Conservation (phyloP, 2,113 vertebrate genomes). For the Lota lota region DNA sequence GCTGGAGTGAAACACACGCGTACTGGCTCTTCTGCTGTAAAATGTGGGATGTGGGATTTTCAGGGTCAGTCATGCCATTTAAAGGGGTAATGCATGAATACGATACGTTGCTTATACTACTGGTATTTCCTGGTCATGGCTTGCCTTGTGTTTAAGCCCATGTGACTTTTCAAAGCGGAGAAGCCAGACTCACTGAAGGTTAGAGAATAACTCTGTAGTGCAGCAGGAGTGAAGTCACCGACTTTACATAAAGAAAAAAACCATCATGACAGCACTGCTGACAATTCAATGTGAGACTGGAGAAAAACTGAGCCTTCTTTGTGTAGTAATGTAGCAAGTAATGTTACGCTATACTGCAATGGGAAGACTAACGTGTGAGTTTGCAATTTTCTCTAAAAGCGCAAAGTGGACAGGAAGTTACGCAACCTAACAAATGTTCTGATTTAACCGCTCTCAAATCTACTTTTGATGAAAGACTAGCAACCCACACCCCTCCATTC, state of each 20-base stretch:
- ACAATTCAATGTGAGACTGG: constrained; percentile 47
- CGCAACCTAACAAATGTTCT: constrained; percentile 38
- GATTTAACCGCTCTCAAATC: constrained; percentile 28
- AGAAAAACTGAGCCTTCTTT: constrained; percentile 26
- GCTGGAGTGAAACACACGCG: constrained; percentile 89
- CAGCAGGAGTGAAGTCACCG: constrained; percentile 54
- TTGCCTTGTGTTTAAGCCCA: constrained; percentile 56
- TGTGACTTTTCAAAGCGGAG: constrained; percentile 56
- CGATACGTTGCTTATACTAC: constrained; percentile 71
- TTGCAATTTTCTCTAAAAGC: constrained; percentile 55
- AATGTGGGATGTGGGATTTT: constrained; percentile 90
- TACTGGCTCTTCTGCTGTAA: constrained; percentile 87
- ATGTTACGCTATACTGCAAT: constrained; percentile 43
- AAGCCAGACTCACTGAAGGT: constrained; percentile 63
- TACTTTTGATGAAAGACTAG: constrained; percentile 35
- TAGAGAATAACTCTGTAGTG: constrained; percentile 53
- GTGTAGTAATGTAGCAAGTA: constrained; percentile 31
- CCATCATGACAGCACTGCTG: constrained; percentile 54
- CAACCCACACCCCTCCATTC: too few relatives aligned
- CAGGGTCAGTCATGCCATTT: constrained; percentile 63
- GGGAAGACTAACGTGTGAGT: constrained; percentile 43
- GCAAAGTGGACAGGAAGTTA: constrained; percentile 57
- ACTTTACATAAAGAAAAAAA: constrained; percentile 44
- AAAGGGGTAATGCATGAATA: constrained; percentile 55
- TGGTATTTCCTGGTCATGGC: constrained; percentile 74